Percentiles rank a stretch among this genome's conserved stretches.
Evolutionary conservation across 1,140 invertebrate species (phyloP).

Genomic region (Capitella teleta): DNA sequence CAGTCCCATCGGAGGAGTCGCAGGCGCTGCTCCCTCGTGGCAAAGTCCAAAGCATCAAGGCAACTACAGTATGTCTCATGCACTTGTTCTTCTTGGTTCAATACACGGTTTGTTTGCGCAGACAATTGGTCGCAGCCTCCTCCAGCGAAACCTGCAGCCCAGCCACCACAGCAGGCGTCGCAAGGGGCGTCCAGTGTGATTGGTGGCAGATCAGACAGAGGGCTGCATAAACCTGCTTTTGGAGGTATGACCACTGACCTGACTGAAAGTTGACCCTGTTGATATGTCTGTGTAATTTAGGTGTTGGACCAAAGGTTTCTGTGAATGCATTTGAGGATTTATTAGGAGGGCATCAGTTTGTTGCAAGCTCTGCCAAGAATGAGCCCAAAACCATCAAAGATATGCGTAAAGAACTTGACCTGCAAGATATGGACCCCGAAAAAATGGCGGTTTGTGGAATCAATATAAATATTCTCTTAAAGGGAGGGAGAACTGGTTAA

Average conservation of each 20-base stretch:
- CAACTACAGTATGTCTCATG: conserved; percentile 14
- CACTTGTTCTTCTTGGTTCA: no score
- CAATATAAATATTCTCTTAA: no score
- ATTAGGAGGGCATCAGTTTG: conserved; percentile 75
- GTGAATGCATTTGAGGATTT: conserved; percentile 81
- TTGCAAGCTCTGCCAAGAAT: conserved; percentile 55
- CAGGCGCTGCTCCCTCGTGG: neutral
- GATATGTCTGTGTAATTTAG: neutral
- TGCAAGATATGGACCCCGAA: conserved; percentile 81
- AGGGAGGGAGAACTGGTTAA: no score
- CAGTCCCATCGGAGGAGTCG: conserved; percentile 2
- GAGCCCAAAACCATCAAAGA: conserved; percentile 81
- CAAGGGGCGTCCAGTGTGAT: conserved; percentile 30
- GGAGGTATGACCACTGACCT: neutral
- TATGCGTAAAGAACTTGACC: conserved; percentile 78
- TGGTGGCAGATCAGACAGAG: conserved; percentile 24
- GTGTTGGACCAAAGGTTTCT: conserved; percentile 33
- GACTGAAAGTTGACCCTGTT: neutral
- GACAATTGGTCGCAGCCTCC: no score
- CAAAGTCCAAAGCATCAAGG: conserved; percentile 7
- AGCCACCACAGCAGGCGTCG: conserved; percentile 1
- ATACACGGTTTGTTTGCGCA: no score
- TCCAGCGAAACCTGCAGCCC: neutral
- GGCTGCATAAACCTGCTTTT: conserved; percentile 19
- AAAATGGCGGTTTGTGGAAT: conserved; percentile 80